These are phyloP conservation scores for Rhipidura dahli DNA, from an alignment of 2,113 vertebrate genomes.

Conservation along the genomic window DNA sequence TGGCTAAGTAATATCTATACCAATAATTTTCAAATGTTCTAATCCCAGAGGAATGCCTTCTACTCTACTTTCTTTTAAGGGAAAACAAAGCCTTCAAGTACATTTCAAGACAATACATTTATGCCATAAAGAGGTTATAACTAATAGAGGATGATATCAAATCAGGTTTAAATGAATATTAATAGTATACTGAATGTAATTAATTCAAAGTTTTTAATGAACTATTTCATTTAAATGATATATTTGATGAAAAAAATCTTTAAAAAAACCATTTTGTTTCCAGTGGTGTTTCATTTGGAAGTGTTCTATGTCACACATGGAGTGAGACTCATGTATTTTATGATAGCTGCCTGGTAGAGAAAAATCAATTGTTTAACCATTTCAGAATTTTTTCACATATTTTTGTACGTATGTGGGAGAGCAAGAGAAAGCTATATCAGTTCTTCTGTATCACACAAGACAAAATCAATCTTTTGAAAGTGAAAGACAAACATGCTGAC, in stretches of 20 bases:
- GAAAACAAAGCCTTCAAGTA: neutral
- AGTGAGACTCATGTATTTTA: neutral
- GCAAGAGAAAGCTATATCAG: fast-evolving
- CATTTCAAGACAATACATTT: neutral
- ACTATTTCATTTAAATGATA: neutral
- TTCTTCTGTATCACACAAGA: neutral
- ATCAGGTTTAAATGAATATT: neutral
- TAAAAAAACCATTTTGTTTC: neutral
- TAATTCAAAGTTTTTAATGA: neutral
- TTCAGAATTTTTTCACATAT: neutral
- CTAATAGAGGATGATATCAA: neutral
- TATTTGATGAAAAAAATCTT: neutral
- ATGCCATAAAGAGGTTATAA: neutral
- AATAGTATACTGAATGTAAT: neutral
- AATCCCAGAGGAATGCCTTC: neutral
- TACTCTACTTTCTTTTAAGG: neutral
- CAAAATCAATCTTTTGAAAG: neutral
- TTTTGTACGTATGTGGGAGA: neutral
- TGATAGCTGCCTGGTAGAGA: fast-evolving
- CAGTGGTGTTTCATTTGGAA: neutral
- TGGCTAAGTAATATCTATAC: neutral
- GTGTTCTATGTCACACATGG: neutral
- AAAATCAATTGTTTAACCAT: neutral
- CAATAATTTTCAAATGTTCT: neutral
- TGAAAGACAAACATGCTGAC: neutral